Percentiles rank a stretch among this genome's conserved stretches.
These are phyloP conservation scores for Pseudomyrmex gracilis DNA, from an alignment of 1,140 invertebrate genomes.

Conservation along the genomic window DNA sequence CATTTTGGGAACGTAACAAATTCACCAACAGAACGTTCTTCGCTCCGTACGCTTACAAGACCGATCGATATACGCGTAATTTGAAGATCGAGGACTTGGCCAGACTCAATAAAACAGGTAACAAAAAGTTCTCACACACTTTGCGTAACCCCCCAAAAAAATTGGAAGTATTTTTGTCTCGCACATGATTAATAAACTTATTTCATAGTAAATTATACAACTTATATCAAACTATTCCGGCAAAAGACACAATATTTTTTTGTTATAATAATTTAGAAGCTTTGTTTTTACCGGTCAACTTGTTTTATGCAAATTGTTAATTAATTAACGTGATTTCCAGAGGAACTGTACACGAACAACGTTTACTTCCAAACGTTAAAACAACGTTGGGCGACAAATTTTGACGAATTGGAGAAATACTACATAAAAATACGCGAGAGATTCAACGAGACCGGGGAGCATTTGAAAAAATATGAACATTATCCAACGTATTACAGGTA, in stretches of 20 bases:
- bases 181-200: not conserved
- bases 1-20: slow-evolving; percentile 98
- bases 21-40: slow-evolving; percentile 97
- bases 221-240: no score
- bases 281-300: slow-evolving; percentile 35
- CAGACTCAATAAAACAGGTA: slow-evolving; percentile 91
- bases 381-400: slow-evolving; percentile 97
- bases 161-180: not conserved
- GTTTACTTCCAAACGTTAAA: slow-evolving; percentile 95
- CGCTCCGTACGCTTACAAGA: slow-evolving; percentile 97
- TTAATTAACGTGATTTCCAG: slow-evolving; percentile 81
- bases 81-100: slow-evolving; percentile 96
- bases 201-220: not conserved
- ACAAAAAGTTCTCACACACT: slow-evolving; percentile 19
- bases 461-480: slow-evolving; percentile 94
- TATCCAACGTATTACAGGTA: slow-evolving; percentile 95
- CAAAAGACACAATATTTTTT: slow-evolving; percentile 32
- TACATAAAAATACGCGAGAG: slow-evolving; percentile 95
- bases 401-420: slow-evolving; percentile 96
- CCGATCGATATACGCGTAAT: slow-evolving; percentile 92
- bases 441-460: slow-evolving; percentile 94
- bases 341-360: slow-evolving; percentile 93
- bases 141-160: not conserved
- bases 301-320: not conserved
- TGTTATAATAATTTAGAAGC: slow-evolving; percentile 56